Evolutionary conservation across 2,797 vertebrate genomes (phyloP).

Genomic region (Melanotaenia nigrans): DNA sequence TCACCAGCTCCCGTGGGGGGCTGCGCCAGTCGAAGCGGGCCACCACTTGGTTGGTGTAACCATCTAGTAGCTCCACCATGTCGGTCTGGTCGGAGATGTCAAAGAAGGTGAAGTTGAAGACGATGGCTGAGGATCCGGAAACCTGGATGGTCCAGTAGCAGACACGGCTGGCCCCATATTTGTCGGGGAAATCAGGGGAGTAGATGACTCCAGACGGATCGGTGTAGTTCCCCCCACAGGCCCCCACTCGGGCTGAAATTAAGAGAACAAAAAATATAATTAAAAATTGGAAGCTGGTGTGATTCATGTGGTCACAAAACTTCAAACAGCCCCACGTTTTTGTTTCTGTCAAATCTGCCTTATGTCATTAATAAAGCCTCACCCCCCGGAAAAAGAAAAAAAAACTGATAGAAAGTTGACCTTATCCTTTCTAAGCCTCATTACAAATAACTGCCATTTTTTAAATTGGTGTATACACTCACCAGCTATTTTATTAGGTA

Average conservation of each 20-base stretch:
- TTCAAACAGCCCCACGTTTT: no score
- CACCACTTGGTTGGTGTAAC: slow-evolving; percentile 89
- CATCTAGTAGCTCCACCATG: slow-evolving; percentile 96
- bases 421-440: no score
- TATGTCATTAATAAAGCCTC: no score
- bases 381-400: no score
- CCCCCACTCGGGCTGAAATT: slow-evolving; percentile 89
- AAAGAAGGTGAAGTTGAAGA: slow-evolving; percentile 94
- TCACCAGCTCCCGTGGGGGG: slow-evolving; percentile 85
- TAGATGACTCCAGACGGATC: slow-evolving; percentile 90
- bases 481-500: no score
- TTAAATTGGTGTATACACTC: no score
- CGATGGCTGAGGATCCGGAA: slow-evolving; percentile 87
- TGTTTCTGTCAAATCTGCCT: no score
- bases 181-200: slow-evolving; percentile 95
- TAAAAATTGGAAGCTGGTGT: background rate
- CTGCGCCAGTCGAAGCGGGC: slow-evolving; percentile 90
- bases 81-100: slow-evolving; percentile 94
- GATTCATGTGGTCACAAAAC: background rate
- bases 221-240: slow-evolving; percentile 95
- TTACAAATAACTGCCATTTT: background rate
- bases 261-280: slow-evolving; percentile 24
- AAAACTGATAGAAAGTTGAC: no score
- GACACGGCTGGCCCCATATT: slow-evolving; percentile 87
- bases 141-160: slow-evolving; percentile 97